Evolutionary conservation across 2,113 vertebrate species (phyloP), one percentile per base, ranked within the genome.

Genomic region (Chaenocephalus aceratus): DNA sequence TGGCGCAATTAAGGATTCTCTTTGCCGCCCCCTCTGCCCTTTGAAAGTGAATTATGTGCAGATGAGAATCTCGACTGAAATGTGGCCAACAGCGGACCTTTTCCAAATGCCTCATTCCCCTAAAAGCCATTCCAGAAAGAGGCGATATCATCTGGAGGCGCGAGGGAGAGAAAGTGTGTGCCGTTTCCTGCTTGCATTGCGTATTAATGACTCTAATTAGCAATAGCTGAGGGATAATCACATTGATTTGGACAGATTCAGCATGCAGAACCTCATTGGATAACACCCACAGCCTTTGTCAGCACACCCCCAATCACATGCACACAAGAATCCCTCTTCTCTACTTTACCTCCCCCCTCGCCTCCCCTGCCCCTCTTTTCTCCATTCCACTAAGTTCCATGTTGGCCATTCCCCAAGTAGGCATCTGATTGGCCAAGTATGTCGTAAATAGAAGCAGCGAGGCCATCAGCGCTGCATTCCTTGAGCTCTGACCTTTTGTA

Each of bases 401-500:
- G 85, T 85, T 96, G 94, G 92, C 94, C 82, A 3, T 80, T 80
- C 73, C 88, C 85, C 88, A 91, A 91, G 85, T 21, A 36, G 65
- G 79, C 86, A 80, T 92, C 93, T 94, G 93, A 95, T 83, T 93
- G 88, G 92, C 89, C 88, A 84, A 90, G 88, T 72, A 74, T 86
- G 93, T 95, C 77, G 49, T 95, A 89, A 96, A 94, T 91, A 91
- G 94, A 92, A 93, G 86, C 79, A 93, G 87, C 78, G 89, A 36
- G 90, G 63, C 74, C 72, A 82, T 63, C 57, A 80, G 69, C 82
- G 59, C 80, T 13, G 82, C 89, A 92, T 96, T 97, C 95, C 92
- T 95, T 67, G 86, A 94, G 92, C 94, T 94, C 90, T 92, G 95
- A 96, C 96, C 95, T 96, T 96, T 95, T 96, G 96, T 96, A 70